These are phyloP conservation scores for Halcyon leucocephala DNA, from an alignment of 2,797 vertebrate species.

Conservation along the genomic window DNA sequence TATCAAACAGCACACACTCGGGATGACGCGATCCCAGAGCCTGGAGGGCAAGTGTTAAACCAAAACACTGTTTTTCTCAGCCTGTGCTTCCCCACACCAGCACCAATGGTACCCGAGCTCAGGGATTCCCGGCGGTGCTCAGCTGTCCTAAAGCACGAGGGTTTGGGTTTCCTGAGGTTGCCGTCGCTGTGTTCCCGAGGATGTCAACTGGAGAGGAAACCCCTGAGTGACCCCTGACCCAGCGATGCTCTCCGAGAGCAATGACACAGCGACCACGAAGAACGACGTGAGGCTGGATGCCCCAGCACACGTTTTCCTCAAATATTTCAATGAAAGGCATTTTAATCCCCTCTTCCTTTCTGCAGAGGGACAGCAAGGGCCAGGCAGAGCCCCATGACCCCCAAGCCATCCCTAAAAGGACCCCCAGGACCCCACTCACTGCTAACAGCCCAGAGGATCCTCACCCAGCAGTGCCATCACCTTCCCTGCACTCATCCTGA, in stretches of 20 bases:
- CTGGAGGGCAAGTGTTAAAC: fast-evolving
- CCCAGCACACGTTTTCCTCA: background rate
- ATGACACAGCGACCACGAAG: fast-evolving
- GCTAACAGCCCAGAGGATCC: background rate
- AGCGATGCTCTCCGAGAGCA: fast-evolving
- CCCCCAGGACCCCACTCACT: background rate
- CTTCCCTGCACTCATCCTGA: background rate
- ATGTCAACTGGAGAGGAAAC: background rate
- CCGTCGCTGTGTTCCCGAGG: fast-evolving
- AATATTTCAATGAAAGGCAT: background rate
- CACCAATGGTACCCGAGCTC: background rate
- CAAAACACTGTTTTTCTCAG: background rate
- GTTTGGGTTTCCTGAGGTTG: background rate
- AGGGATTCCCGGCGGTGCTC: background rate
- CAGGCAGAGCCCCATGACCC: background rate
- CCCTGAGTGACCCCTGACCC: background rate
- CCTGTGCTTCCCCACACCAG: background rate
- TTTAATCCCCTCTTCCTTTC: background rate
- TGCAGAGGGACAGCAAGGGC: background rate
- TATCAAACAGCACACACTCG: fast-evolving
- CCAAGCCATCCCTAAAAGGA: background rate
- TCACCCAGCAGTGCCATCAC: background rate
- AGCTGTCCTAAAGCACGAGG: fast-evolving
- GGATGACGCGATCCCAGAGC: background rate
- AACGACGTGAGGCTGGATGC: background rate